These are phyloP conservation scores for Tetranychus truncatus DNA, from an alignment of 2,888 invertebrate genomes.

Conservation along the genomic window DNA sequence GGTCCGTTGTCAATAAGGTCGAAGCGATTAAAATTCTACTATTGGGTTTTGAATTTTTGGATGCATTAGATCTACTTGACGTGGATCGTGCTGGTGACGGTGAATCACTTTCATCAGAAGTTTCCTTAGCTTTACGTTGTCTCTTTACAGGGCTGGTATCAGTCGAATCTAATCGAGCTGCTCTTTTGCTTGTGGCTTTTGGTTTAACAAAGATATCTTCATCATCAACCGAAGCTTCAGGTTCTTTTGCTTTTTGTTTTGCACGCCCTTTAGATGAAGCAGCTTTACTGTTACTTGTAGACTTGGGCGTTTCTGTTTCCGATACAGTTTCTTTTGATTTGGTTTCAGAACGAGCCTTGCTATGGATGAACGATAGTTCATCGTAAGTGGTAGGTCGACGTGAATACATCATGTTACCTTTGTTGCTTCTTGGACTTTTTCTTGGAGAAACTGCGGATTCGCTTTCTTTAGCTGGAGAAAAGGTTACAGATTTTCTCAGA, in stretches of 20 bases:
- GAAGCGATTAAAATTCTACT: neutral
- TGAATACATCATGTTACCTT: neutral
- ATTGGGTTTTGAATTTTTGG: neutral
- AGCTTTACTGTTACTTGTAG: neutral
- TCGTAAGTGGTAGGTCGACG: neutral
- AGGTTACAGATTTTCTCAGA: neutral
- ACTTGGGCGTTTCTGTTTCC: neutral
- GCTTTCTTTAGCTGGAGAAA: neutral
- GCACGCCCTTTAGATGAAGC: neutral
- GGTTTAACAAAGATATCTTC: neutral
- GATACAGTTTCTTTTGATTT: neutral
- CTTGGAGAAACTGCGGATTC: neutral
- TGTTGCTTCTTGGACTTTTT: neutral
- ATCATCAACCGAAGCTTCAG: neutral
- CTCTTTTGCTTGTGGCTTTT: neutral
- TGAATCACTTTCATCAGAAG: neutral
- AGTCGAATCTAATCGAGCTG: neutral
- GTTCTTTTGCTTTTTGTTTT: neutral
- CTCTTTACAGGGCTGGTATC: neutral
- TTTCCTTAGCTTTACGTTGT: neutral
- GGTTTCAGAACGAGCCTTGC: neutral
- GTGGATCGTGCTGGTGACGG: neutral
- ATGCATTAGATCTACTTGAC: neutral
- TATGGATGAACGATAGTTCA: neutral
- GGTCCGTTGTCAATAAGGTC: neutral